phyloP scores from a whole-genome alignment of 1,140 invertebrate genomes.

The Papilio dardanus region DNA sequence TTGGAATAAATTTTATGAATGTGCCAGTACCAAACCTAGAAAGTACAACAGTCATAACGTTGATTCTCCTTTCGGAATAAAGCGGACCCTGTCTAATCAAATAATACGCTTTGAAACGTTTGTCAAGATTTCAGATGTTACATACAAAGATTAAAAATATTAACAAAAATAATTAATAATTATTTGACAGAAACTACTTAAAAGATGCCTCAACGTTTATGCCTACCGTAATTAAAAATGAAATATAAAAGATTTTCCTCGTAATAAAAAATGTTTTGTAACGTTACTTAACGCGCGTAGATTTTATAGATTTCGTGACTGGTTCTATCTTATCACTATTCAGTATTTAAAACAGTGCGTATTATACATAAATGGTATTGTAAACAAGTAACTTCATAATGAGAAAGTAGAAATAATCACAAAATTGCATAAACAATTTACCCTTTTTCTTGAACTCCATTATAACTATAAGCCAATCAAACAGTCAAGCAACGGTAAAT shows the following conservation, averaged over 20 bases:
- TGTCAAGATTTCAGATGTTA: too few species aligned
- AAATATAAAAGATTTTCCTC: neutral
- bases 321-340: neutral
- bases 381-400: neutral
- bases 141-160: too few species aligned
- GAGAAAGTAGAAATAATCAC: neutral
- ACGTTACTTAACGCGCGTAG: neutral
- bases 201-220: too few species aligned
- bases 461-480: neutral
- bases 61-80: too few species aligned
- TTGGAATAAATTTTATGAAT: too few species aligned
- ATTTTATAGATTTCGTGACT: neutral
- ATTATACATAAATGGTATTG: neutral
- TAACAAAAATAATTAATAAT: too few species aligned
- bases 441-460: neutral
- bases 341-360: neutral
- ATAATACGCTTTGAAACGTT: too few species aligned
- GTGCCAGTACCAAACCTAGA: too few species aligned
- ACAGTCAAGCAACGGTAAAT: neutral
- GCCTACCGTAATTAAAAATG: neutral
- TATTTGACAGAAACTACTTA: too few species aligned
- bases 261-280: neutral
- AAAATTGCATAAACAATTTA: neutral
- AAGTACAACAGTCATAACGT: too few species aligned
- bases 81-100: too few species aligned